These are phyloP conservation scores for Castor canadensis DNA, from an alignment of 2,113 vertebrate species.

Conservation along the genomic window DNA sequence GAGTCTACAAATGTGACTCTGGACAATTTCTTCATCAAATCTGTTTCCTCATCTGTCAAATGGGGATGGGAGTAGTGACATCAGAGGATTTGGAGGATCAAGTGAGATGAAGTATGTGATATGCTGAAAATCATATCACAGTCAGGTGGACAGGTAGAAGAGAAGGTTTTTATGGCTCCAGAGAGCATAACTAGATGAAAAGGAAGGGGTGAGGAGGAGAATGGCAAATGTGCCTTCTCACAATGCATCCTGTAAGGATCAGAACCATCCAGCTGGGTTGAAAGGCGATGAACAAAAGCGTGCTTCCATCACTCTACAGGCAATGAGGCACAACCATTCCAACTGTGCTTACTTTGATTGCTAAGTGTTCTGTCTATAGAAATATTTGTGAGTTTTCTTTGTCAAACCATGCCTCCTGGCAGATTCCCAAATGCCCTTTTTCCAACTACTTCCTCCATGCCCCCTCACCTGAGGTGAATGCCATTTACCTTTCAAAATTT, in stretches of 20 bases:
- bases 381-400: not conserved
- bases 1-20: not conserved
- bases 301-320: not conserved
- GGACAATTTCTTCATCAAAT: not conserved
- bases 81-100: not conserved
- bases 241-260: not conserved
- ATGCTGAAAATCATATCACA: not conserved
- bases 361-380: conserved; percentile 24
- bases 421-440: not conserved
- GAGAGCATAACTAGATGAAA: not conserved
- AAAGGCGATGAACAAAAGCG: not conserved
- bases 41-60: not conserved
- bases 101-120: not conserved
- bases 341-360: not conserved
- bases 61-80: not conserved
- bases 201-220: not conserved
- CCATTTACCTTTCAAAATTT: not conserved
- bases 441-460: not conserved
- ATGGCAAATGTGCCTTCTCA: not conserved
- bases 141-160: not conserved
- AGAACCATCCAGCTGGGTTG: not conserved
- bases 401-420: not conserved
- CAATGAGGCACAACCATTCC: not conserved
- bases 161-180: not conserved
- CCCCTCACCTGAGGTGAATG: not conserved